Percentiles rank a stretch among this genome's conserved stretches.
Evolutionary conservation across 2,888 invertebrate species (phyloP).

Genomic region (Bursaphelenchus okinawaensis): DNA sequence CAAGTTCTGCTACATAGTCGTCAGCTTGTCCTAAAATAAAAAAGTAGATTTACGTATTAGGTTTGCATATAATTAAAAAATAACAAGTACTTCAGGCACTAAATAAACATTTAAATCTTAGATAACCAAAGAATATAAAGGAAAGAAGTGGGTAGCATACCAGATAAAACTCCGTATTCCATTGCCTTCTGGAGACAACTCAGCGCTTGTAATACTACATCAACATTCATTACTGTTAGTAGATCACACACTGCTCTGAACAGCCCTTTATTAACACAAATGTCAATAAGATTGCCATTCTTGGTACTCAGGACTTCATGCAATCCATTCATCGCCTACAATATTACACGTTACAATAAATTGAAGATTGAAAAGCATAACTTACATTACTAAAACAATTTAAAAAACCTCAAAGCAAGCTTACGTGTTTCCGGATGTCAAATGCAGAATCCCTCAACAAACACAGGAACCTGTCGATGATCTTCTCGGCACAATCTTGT

Average conservation of each 20-base stretch:
- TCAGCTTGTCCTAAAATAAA: not conserved
- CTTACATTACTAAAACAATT: no score
- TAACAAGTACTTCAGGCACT: no score
- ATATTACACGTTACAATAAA: not conserved
- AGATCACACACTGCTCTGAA: conserved; percentile 7
- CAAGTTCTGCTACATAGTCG: not conserved
- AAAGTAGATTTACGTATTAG: not conserved
- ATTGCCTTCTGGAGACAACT: not conserved
- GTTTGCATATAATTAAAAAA: not conserved
- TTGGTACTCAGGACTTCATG: conserved; percentile 1
- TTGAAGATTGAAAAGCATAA: no score
- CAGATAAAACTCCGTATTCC: not conserved
- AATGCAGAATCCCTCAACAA: not conserved
- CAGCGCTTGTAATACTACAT: not conserved
- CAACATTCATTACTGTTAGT: conserved; percentile 1
- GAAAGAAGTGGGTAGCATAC: no score
- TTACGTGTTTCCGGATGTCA: not conserved
- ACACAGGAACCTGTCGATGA: not conserved
- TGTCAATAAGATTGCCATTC: not conserved
- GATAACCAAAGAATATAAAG: no score
- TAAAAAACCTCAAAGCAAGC: no score
- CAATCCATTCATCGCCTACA: not conserved
- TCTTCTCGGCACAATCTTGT: not conserved
- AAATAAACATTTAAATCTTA: no score
- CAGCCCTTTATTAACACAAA: not conserved